Base-by-base conservation (phyloP, 2,113 vertebrate genomes). In the Microcebus ravelobensis region DNA sequence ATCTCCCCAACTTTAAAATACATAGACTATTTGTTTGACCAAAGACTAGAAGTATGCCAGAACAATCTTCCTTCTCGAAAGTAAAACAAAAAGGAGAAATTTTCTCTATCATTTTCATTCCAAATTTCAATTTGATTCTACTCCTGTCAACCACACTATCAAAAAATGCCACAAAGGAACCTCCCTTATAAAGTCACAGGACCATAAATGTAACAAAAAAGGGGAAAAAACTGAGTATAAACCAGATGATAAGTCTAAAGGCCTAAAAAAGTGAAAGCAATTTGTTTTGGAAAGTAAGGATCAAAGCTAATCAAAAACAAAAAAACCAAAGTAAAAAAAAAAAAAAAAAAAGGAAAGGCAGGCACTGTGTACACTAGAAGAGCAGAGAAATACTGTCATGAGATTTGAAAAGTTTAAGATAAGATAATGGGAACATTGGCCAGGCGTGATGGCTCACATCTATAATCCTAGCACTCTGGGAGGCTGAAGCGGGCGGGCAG, bases 81-180 rank as follows among this genome's bases (percentile, higher is more conserved):
- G 57, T 17, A 67, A 90, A 97, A 92, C 23, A 74, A 91, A 94
- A 88, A 50, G 77, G 45, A 87, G 48, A 91, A 65, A 17, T 70
- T 85, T 90, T 50, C 86, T 73, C 65, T 48, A 77, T 48, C 10
- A 42, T 83, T 92, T 92, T 87, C 70, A 87, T 48, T 95, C 23
- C 42, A 94, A 77, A 93, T 88, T 94, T 86, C 82, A 79, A 77
- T 55, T 71, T 84, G 25, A 89, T 50, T 76, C 63, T 92, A 85
- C 23, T 92, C 36, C 61, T 79, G 9, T 65, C 74, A 94, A 65
- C 15, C 25, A 31, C 23, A 48, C 8, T 77, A 70, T 50, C 10
- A 89, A 91, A 93, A 94, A 76, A 59, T 65, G 67, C 48, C 39
- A 71, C 52, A 50, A 31, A 36, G 48, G 79, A 94, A 31, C 31